Evolutionary conservation across 2,888 invertebrate genomes (phyloP), one percentile per base, ranked within the genome.

Genomic region (Glyphotaelius pellucidus): DNA sequence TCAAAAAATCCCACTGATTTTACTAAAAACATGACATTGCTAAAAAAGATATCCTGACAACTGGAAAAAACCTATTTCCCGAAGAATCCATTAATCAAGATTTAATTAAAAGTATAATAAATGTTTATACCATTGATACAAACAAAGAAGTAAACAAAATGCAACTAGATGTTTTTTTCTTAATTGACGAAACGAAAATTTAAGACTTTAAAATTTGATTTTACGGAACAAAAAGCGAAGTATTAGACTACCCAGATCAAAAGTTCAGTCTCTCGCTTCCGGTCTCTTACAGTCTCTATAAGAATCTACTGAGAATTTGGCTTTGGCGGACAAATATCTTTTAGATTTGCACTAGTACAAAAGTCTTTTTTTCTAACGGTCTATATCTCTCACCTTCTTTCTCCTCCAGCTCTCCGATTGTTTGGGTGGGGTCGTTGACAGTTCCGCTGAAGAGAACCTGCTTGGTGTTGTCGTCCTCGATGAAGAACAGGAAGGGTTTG

Each of bases 401-500:
- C 32, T 32, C 81, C 32, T 81, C 81, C 86, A 86, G 67, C 31
- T 67, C 81, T 80, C 91, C 91, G n/a, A 30, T 32, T 5, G 80
- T 80, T 12, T 31, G 25, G 14, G 95, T 94, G 0, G 98, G 98
- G 94, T 98, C 97, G 35, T 96, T 95, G 2, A 98, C 96, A 94
- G 97, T 97, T 67, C 98, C 98, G 52, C 97, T 97, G 95, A 98
- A 98, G 38, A 98, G 95, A 89, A 98, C 96, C 80, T 97, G 97
- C n/a, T 97, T 97, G 0, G 97, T 97, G 0, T 95, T 95, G 94
- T 98, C 97, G 94, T 98, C 98, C 94, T 98, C 97, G 93, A 98
- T 97, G 95, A 97, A 97, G 95, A 98, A 98, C 90, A 98, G 94
- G 95, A 98, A 98, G 0, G 98, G 98, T 93, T 97, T 97, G 94